Conservation (phyloP, 2,888 invertebrate species). For the Temnothorax ravouxi region DNA sequence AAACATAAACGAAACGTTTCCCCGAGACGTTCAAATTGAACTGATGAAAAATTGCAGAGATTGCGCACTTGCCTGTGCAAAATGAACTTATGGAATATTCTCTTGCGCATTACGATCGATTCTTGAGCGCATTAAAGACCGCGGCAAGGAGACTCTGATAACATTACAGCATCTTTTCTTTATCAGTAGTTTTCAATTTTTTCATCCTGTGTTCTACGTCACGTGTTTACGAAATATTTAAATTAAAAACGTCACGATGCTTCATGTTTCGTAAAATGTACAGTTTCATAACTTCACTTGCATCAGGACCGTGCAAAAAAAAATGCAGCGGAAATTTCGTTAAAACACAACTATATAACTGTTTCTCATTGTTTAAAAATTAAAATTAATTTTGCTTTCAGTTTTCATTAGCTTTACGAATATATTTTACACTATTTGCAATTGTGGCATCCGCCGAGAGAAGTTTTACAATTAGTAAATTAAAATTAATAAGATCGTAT, state of each 20-base stretch:
- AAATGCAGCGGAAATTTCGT: not conserved
- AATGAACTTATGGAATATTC: constrained; percentile 47
- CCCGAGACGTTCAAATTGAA: not conserved
- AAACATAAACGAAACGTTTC: not conserved
- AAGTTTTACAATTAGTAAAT: too few relatives aligned
- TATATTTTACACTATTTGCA: too few relatives aligned
- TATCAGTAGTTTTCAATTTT: not conserved
- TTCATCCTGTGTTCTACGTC: not conserved
- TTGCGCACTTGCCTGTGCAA: constrained; percentile 61
- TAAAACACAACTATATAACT: too few relatives aligned
- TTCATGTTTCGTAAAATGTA: not conserved
- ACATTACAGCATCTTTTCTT: not conserved
- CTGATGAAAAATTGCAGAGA: constrained; percentile 51
- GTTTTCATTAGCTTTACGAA: too few relatives aligned
- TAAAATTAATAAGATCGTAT: too few relatives aligned
- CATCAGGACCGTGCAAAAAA: not conserved
- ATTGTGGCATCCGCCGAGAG: too few relatives aligned
- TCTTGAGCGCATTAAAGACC: constrained; percentile 2
- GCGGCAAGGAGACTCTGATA: not conserved
- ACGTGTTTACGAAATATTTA: not conserved
- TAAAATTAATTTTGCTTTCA: too few relatives aligned
- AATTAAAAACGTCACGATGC: not conserved
- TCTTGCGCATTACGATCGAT: constrained; percentile 38
- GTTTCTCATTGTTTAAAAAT: too few relatives aligned
- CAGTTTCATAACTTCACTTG: not conserved